Conservation (phyloP, 2,113 vertebrate species). For the Pleuronectes platessa region DNA sequence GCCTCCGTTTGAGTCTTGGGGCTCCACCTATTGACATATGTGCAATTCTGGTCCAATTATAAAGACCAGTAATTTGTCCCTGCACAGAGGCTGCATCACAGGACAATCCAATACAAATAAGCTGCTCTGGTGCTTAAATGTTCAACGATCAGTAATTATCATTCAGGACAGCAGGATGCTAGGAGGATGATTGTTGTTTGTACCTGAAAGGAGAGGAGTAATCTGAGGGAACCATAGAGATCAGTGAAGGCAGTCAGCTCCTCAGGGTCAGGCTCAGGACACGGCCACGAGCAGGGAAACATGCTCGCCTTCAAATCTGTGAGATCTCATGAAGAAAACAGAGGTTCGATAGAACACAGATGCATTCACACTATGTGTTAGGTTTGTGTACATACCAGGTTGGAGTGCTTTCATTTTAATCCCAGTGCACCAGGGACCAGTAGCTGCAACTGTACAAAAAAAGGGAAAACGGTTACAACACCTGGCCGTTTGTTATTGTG, state of each 20-base stretch:
- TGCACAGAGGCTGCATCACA: too few relatives aligned
- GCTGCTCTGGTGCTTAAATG: not conserved
- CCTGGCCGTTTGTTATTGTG: too few relatives aligned
- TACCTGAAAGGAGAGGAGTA: constrained; percentile 75
- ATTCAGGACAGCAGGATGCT: not conserved
- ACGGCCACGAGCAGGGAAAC: not conserved
- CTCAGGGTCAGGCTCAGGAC: constrained; percentile 66
- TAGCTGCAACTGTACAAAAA: constrained; percentile 72
- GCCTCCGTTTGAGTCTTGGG: not conserved
- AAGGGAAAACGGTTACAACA: not conserved
- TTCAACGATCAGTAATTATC: not conserved
- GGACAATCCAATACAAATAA: not conserved
- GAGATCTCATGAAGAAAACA: constrained; percentile 11
- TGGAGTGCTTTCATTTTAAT: constrained; percentile 52
- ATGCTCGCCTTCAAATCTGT: constrained; percentile 53
- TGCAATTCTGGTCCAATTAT: too few relatives aligned
- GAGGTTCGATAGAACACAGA: not conserved
- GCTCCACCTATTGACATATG: not conserved
- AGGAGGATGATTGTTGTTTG: not conserved
- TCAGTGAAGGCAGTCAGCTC: constrained; percentile 70
- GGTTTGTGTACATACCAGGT: constrained; percentile 53
- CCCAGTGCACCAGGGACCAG: constrained; percentile 72
- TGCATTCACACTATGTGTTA: not conserved
- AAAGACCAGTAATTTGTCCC: too few relatives aligned
- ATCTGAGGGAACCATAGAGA: constrained; percentile 59